phyloP scores from a whole-genome alignment of 35 echinoderm and acorn worm genomes.

The Anneissia japonica region DNA sequence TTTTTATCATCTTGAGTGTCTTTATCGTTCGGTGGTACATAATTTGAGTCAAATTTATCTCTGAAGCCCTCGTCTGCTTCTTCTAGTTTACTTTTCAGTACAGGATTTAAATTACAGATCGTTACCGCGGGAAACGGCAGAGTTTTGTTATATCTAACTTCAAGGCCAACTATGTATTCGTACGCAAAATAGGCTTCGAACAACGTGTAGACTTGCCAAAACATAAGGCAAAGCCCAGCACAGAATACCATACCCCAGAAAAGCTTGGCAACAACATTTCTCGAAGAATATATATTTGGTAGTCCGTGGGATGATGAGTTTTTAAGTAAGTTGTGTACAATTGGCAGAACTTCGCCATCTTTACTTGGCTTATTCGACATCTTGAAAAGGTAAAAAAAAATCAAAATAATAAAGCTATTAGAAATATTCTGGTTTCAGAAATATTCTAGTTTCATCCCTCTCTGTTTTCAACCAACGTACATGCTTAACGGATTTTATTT shows the following conservation, averaged over 20 bases:
- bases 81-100: constrained; percentile 34
- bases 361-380: not conserved
- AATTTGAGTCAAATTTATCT: constrained; percentile 39
- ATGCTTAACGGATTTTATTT: no score
- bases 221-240: not conserved
- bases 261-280: not conserved
- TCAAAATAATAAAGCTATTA: no score
- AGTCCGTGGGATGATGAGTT: constrained; percentile 46
- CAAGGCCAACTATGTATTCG: constrained; percentile 16
- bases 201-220: constrained; percentile 6
- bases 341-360: not conserved
- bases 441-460: no score
- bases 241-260: constrained; percentile 10
- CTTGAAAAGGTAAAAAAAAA: not conserved
- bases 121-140: constrained; percentile 70
- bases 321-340: constrained; percentile 3
- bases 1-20: not conserved
- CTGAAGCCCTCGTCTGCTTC: constrained; percentile 32
- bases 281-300: constrained; percentile 42
- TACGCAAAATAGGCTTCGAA: constrained; percentile 4
- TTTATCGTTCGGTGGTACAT: not conserved
- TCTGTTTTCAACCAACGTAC: no score
- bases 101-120: constrained; percentile 79
- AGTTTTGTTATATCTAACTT: constrained; percentile 40
- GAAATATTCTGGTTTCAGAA: no score